Conservation (phyloP, 2,797 vertebrate genomes). For the Dryobates pubescens region DNA sequence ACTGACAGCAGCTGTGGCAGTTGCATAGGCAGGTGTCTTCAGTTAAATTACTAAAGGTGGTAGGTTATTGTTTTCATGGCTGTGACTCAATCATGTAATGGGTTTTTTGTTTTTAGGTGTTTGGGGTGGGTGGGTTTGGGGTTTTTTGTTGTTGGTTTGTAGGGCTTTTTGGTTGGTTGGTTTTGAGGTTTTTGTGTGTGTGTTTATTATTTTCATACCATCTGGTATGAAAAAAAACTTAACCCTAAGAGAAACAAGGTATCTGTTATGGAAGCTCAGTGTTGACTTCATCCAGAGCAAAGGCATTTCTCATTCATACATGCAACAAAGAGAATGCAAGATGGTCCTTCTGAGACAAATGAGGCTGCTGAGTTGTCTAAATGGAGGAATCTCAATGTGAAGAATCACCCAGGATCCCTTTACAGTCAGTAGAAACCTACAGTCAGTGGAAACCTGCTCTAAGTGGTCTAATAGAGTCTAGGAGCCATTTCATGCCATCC, state of each 20-base stretch:
- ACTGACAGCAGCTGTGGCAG: neutral
- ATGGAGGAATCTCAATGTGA: neutral
- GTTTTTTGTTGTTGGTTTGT: neutral
- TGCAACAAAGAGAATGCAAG: neutral
- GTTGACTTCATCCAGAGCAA: neutral
- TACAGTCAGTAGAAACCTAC: neutral
- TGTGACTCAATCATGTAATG: neutral
- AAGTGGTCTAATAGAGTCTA: neutral
- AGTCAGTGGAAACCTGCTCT: neutral
- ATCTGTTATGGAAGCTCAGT: neutral
- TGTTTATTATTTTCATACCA: neutral
- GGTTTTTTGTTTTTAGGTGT: neutral
- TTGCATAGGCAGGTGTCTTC: neutral
- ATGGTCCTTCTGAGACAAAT: neutral
- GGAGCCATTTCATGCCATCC: neutral
- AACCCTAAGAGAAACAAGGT: neutral
- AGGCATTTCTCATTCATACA: neutral
- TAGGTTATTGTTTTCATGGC: neutral
- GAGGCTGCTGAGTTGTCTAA: neutral
- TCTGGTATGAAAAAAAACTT: neutral
- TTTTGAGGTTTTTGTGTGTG: too few species aligned
- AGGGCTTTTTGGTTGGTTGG: too few species aligned
- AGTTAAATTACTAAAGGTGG: neutral
- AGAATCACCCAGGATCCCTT: neutral
- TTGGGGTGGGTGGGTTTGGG: too few species aligned